Base-by-base conservation (phyloP, 2,797 vertebrate species). In the Coreius guichenoti region DNA sequence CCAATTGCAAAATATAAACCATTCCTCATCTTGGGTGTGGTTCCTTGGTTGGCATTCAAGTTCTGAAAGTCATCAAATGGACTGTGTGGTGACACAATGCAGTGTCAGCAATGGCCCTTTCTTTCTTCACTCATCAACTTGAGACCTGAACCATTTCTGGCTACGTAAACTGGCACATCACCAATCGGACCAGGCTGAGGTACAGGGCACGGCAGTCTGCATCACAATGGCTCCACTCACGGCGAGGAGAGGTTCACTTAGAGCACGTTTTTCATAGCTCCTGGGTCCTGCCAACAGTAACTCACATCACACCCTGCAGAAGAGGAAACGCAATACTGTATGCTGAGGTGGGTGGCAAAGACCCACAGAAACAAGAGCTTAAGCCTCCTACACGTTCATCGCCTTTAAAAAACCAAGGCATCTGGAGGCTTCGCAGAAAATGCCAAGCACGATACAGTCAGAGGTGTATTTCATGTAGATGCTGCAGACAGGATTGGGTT, bases 181-280 rank as follows among this genome's bases (percentile, higher is more conserved):
- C 90, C 93, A 93, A 84, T 88, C 87, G 82, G 91, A 89, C 83
- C 45, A 31, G 77, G 80, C 89, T 86, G 88, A 88, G 88, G 88
- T 67, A 80, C 56, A 69, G 61, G 83, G 36, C 72, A 85, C 83
- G 86, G 92, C 86, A 83, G 89, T 91, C 88, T 89, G 86, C 86
- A 85, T 80, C 72, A 90, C 86, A 88, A 86, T 69, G 58, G 67
- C 47, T 81, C 87, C 88, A 84, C 87, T 91, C 90, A 88, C 81
- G 87, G 89, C 89, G 90, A 90, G 89, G 91, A 67, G 23, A 39
- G 74, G 51, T 58, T 61, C 87, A 80, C 29, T 13, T 23, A 83
- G 89, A 77, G 51, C 82, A 81, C 5, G 67, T 31, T 77, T 80
- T 74, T 86, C 70, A 84, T 69, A 84, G 61, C 86, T 85, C 75